A percentile compares a stretch with the other conserved stretches of the same genome.
Evolutionary conservation across 23 tunicate species (phyloP).

Genomic region (Halocynthia roretzi): DNA sequence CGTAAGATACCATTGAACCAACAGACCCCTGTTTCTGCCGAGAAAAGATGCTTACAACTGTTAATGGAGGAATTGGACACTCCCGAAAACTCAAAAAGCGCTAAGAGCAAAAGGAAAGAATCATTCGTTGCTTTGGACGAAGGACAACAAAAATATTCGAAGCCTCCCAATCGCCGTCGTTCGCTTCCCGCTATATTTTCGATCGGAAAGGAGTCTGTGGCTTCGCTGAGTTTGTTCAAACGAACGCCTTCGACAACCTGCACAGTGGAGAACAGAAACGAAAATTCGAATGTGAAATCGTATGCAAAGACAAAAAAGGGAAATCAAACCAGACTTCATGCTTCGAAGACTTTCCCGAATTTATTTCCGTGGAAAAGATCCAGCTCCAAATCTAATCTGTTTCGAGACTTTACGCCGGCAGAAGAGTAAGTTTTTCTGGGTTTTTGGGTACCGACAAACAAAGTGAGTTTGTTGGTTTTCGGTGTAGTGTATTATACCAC

Average conservation of each 20-base stretch:
- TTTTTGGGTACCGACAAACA: too few relatives aligned
- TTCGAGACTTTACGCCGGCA: too few relatives aligned
- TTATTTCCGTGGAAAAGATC: conserved; percentile 18
- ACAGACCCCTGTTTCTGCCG: background rate
- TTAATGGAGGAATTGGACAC: conserved; percentile 18
- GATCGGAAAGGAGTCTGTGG: conserved; percentile 27
- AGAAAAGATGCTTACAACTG: conserved; percentile 12
- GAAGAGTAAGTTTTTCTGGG: too few relatives aligned
- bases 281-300: background rate
- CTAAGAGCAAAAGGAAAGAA: background rate
- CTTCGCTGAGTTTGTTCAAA: conserved; percentile 46
- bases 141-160: background rate
- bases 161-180: conserved; percentile 24
- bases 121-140: background rate
- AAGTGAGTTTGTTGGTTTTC: too few relatives aligned
- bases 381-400: background rate
- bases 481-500: too few relatives aligned
- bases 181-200: conserved; percentile 49
- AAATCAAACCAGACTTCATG: background rate
- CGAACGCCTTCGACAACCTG: background rate
- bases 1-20: too few relatives aligned
- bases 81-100: background rate
- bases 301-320: background rate
- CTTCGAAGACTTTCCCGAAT: conserved; percentile 17
- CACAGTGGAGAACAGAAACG: too few relatives aligned